Conservation (phyloP, 2,797 vertebrate species). For the Melopsittacus undulatus region DNA sequence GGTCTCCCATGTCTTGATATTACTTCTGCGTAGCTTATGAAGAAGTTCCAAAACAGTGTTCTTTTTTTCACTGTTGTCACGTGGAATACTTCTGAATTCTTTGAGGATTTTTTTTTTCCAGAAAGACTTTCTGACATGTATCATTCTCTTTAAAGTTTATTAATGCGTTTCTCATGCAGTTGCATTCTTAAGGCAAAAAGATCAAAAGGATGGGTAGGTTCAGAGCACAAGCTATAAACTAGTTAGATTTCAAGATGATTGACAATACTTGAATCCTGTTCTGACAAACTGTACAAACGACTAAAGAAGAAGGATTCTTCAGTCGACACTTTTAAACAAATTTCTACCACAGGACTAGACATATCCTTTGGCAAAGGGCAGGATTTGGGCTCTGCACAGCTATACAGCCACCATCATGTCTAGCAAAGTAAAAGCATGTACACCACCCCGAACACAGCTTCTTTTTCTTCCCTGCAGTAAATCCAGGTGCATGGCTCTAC, state of each 20-base stretch:
- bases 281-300: slow-evolving; percentile 28
- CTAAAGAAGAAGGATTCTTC: slow-evolving; percentile 4
- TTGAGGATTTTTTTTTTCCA: not conserved
- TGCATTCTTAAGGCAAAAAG: slow-evolving; percentile 44
- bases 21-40: not conserved
- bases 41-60: not conserved
- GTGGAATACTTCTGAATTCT: not conserved
- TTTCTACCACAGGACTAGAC: not conserved
- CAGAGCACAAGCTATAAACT: slow-evolving; percentile 10
- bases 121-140: not conserved
- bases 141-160: slow-evolving; percentile 18
- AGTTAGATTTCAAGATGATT: slow-evolving; percentile 26
- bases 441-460: not conserved
- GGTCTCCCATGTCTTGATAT: not conserved
- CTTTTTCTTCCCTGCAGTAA: not conserved
- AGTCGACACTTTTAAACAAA: not conserved
- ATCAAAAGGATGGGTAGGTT: slow-evolving; percentile 43
- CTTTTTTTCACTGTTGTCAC: not conserved
- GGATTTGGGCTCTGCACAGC: not conserved
- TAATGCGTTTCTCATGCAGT: slow-evolving; percentile 9
- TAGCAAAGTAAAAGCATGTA: not conserved
- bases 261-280: slow-evolving; percentile 32
- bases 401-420: not conserved
- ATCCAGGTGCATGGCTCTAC: not conserved
- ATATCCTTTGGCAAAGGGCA: not conserved